Evolutionary conservation across 2,113 vertebrate genomes (phyloP), one percentile per base, ranked within the genome.

Genomic region (Peromyscus leucopus): DNA sequence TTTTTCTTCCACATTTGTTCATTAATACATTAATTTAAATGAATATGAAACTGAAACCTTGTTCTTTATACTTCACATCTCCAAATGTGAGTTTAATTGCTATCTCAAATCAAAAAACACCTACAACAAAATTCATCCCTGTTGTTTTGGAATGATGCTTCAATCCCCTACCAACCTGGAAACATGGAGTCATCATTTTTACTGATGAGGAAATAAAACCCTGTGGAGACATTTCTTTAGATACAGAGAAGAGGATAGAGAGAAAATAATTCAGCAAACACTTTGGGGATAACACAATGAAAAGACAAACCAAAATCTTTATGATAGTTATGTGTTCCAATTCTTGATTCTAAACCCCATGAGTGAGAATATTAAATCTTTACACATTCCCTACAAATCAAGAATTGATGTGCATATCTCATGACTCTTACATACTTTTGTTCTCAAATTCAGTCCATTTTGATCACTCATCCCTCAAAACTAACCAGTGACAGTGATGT

Each of bases 321-420:
- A 48, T n/a, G 17, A n/a, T 36, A 17, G 24, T 36, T 16, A 9
- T 39, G 8, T 26, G 7, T 39, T 86, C 26, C 28, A 13, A 48
- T 48, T 8, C 9, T 63, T 61, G 22, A 48, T 48, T 48, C 46
- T 48, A 48, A 48, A 48, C 46, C 46, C 46, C 46, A 46, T 46
- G n/a, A 4, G 19, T 7, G 2, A 9, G 1, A 24, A 19, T 21
- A 74, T 28, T 28, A 59, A 4, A 55, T 21, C 11, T 61, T 84
- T 8, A n/a, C 0, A 46, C 7, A 33, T 17, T 72, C 26, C 10
- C 5, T 22, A 10, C 5, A 8, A 36, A 9, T 7, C 7, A 83
- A 57, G 2, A 42, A 15, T 7, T 2, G 2, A 46, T 15, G 26
- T 4, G 6, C 21, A 59, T 4, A 46, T 16, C 5, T 51, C 4